These are phyloP conservation scores for Zoanthus gigantus DNA, from an alignment of 92 coral and sea anemone genomes.

Conservation along the genomic window DNA sequence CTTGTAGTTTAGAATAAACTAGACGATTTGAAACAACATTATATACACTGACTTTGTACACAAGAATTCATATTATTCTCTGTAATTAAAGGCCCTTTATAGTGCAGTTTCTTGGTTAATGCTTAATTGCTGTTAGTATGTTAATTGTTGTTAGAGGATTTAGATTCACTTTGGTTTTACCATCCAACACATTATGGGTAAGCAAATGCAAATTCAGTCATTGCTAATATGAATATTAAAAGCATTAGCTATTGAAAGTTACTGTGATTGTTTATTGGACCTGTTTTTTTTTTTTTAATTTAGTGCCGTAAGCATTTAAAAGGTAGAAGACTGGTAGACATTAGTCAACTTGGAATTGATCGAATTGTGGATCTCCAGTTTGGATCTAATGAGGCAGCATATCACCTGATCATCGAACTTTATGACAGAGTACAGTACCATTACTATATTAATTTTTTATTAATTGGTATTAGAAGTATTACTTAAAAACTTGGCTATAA, in stretches of 20 bases:
- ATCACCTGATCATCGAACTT: constrained; percentile 92
- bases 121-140: too few relatives aligned
- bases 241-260: background rate
- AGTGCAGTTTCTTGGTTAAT: too few relatives aligned
- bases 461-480: too few relatives aligned
- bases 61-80: too few relatives aligned
- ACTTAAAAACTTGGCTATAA: too few relatives aligned
- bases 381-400: constrained; percentile 95
- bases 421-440: constrained; percentile 82
- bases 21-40: too few relatives aligned
- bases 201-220: background rate
- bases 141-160: too few relatives aligned
- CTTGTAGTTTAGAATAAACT: too few relatives aligned
- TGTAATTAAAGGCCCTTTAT: too few relatives aligned
- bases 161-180: too few relatives aligned
- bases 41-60: too few relatives aligned
- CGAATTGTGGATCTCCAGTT: constrained; percentile 96
- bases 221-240: background rate
- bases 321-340: constrained; percentile 82
- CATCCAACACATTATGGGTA: too few relatives aligned
- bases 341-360: constrained; percentile 93
- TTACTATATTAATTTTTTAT: background rate
- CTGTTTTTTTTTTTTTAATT: background rate
- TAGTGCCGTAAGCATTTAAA: constrained; percentile 94
- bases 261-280: background rate